phyloP scores from a whole-genome alignment of 2,113 vertebrate species.

The Rhizomys pruinosus region DNA sequence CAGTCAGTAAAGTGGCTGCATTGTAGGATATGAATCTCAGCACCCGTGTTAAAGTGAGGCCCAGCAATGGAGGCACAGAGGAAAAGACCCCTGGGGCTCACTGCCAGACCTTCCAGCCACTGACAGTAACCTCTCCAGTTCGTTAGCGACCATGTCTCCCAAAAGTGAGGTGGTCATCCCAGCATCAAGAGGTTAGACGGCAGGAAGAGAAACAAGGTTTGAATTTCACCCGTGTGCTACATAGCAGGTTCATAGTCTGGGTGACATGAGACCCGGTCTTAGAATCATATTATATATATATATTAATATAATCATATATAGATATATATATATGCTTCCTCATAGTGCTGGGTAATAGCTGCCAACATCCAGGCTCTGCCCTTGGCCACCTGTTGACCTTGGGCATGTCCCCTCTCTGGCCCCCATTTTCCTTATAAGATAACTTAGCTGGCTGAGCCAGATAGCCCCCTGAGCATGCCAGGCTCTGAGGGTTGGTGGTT shows the following conservation, averaged over 20 bases:
- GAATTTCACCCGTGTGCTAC: neutral
- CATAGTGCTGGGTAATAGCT: neutral
- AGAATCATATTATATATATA: too few species aligned
- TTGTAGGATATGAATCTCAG: too few species aligned
- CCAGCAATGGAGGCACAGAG: too few species aligned
- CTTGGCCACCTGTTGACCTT: neutral
- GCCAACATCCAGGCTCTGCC: neutral
- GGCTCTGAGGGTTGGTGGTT: neutral
- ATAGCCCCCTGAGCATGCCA: neutral
- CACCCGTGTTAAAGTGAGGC: too few species aligned
- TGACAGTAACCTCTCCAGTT: too few species aligned
- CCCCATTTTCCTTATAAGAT: neutral
- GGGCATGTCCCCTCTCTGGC: neutral
- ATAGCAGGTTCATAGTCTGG: neutral
- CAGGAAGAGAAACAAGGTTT: too few species aligned
- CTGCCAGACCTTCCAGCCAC: too few species aligned
- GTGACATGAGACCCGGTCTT: neutral
- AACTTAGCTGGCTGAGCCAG: neutral
- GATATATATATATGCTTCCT: neutral
- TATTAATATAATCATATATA: too few species aligned
- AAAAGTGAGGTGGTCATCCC: too few species aligned
- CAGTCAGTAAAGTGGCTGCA: too few species aligned
- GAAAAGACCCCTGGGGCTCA: too few species aligned
- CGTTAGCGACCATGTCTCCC: too few species aligned
- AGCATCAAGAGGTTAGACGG: neutral